Conservation (phyloP, 2,888 invertebrate species). For the Dyspetes luteomarginatus region DNA sequence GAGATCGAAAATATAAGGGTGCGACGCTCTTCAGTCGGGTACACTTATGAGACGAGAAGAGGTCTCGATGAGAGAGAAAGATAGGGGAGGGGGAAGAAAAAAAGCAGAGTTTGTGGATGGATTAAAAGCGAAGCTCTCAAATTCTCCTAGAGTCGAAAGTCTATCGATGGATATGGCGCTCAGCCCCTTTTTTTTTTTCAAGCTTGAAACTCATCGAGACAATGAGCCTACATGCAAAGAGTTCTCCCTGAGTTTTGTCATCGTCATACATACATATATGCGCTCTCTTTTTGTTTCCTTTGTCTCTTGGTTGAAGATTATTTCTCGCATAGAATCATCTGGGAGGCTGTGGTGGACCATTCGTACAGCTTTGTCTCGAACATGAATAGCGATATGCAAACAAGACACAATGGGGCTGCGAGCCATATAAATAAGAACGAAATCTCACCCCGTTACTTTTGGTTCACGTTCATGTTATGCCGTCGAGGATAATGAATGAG, state of each 20-base stretch:
- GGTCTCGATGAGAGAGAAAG: slow-evolving; percentile 24
- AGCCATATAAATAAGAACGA: slow-evolving; percentile 29
- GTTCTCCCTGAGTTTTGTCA: neutral
- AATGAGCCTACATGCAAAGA: neutral
- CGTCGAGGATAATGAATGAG: slow-evolving; percentile 3
- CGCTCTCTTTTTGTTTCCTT: neutral
- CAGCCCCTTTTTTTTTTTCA: slow-evolving; percentile 16
- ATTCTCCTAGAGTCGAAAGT: slow-evolving; percentile 30
- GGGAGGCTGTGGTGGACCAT: slow-evolving; percentile 1
- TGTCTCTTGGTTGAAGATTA: slow-evolving; percentile 35
- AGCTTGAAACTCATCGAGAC: slow-evolving; percentile 14
- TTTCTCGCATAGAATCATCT: slow-evolving; percentile 27
- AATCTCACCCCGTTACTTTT: slow-evolving; percentile 10
- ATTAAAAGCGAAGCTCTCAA: slow-evolving; percentile 7
- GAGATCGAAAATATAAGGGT: slow-evolving; percentile 13
- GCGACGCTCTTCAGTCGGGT: slow-evolving; percentile 15
- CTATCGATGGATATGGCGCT: slow-evolving; percentile 40
- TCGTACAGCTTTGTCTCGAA: neutral
- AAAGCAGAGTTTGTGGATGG: slow-evolving; percentile 15
- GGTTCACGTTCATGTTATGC: slow-evolving; percentile 14
- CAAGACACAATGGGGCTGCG: neutral
- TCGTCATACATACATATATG: neutral
- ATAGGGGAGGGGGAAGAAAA: slow-evolving; percentile 21
- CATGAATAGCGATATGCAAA: neutral
- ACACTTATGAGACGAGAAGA: slow-evolving; percentile 13